Percentiles rank a stretch among this genome's conserved stretches.
phyloP scores from a whole-genome alignment of 2,888 invertebrate species.

The Ectemnius cavifrons region DNA sequence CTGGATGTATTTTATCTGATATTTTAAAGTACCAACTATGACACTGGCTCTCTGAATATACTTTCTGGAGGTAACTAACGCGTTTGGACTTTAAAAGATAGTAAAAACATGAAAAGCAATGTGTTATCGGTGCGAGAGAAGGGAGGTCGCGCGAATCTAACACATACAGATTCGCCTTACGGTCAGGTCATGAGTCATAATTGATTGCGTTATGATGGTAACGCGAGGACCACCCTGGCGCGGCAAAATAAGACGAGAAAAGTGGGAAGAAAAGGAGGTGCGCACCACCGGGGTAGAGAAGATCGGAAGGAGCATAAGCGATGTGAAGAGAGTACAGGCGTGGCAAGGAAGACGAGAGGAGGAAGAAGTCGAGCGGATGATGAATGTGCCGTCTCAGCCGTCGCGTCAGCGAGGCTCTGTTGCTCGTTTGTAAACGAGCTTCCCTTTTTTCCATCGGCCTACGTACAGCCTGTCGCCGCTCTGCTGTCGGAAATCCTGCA shows the following conservation, averaged over 20 bases:
- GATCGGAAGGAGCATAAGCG: background rate
- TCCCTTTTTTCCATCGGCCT: slow-evolving; percentile 41
- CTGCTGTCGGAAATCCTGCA: slow-evolving; percentile 35
- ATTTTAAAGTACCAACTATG: too few relatives aligned
- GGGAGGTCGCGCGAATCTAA: background rate
- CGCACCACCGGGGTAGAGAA: slow-evolving; percentile 26
- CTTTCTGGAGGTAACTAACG: too few relatives aligned
- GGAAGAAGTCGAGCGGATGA: slow-evolving; percentile 67
- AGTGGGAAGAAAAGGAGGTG: slow-evolving; percentile 16
- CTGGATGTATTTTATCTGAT: too few relatives aligned
- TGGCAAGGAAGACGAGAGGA: slow-evolving; percentile 29
- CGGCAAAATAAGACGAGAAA: slow-evolving; percentile 20
- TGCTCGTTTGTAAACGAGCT: slow-evolving; percentile 73
- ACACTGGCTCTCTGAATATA: too few relatives aligned
- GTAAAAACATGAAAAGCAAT: background rate
- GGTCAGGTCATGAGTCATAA: slow-evolving; percentile 27
- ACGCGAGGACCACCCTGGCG: slow-evolving; percentile 39
- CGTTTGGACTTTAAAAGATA: background rate
- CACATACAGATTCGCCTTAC: background rate
- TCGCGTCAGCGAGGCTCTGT: slow-evolving; percentile 73
- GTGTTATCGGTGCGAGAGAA: background rate
- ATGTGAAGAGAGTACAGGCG: slow-evolving; percentile 3
- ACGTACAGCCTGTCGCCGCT: slow-evolving; percentile 29
- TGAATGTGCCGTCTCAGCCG: slow-evolving; percentile 72
- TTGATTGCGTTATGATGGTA: slow-evolving; percentile 46